Conservation (phyloP, 2,888 invertebrate species). For the Dendrolimus pini region DNA sequence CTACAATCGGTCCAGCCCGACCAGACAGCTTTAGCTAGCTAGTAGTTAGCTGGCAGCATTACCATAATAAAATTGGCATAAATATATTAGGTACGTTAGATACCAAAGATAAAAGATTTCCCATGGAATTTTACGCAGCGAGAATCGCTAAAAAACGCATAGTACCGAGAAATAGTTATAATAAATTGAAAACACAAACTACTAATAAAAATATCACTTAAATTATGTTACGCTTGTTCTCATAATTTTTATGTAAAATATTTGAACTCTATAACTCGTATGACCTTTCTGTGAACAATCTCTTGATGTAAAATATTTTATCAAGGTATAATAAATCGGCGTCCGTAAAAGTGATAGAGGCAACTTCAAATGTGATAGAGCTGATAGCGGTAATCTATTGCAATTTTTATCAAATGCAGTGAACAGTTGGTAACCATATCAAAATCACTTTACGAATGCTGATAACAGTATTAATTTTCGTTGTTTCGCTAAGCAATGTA, state of each 20-base stretch:
- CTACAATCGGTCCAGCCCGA: too few species aligned
- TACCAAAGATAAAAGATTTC: too few species aligned
- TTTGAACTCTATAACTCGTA: neutral
- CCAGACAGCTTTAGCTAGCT: too few species aligned
- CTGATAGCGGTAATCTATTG: conserved; percentile 17
- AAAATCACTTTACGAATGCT: conserved; percentile 9
- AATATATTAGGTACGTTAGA: too few species aligned
- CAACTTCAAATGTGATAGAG: conserved; percentile 9
- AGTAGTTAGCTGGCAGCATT: too few species aligned
- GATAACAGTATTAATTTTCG: neutral
- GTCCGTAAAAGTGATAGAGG: neutral
- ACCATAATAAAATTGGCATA: too few species aligned
- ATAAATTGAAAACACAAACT: too few species aligned
- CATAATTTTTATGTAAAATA: neutral
- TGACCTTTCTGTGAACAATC: conserved; percentile 11
- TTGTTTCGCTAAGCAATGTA: neutral
- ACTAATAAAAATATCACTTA: too few species aligned
- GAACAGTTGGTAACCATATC: conserved; percentile 17
- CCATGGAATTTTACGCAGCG: too few species aligned
- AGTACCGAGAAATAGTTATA: too few species aligned
- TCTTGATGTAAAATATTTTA: conserved; percentile 9
- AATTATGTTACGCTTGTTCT: neutral
- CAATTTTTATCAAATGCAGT: conserved; percentile 24
- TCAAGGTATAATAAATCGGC: neutral
- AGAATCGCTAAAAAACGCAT: too few species aligned